A percentile compares a stretch with the other conserved stretches of the same genome.
phyloP scores from a whole-genome alignment of 2,797 vertebrate genomes.

The Craterocephalus amniculus region DNA sequence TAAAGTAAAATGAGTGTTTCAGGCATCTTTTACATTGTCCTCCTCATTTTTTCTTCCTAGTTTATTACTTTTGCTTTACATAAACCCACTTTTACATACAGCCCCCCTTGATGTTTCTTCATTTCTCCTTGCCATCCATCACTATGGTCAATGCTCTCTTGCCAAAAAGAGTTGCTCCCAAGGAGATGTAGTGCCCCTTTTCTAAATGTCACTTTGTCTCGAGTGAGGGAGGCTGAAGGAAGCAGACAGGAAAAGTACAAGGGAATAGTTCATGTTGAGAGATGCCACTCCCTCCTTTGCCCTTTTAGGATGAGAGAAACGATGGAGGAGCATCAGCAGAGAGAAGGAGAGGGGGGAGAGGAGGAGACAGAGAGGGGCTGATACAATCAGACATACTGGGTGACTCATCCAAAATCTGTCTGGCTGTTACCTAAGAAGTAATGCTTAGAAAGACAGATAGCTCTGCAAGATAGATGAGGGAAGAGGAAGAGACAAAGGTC shows the following conservation, averaged over 20 bases:
- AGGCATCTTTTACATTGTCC: background rate
- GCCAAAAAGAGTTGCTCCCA: slow-evolving; percentile 60
- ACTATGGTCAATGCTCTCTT: slow-evolving; percentile 47
- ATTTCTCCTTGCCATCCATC: slow-evolving; percentile 28
- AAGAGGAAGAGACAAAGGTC: slow-evolving; percentile 55
- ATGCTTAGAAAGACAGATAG: slow-evolving; percentile 60
- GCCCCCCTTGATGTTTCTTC: slow-evolving; percentile 33
- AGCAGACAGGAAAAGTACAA: slow-evolving; percentile 43
- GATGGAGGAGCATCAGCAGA: slow-evolving; percentile 29
- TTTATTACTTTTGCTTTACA: slow-evolving; percentile 36
- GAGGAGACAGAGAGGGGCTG: slow-evolving; percentile 36
- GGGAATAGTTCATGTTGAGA: slow-evolving; percentile 60
- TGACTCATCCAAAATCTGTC: slow-evolving; percentile 76
- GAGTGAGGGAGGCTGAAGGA: slow-evolving; percentile 49
- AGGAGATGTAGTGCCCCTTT: slow-evolving; percentile 60
- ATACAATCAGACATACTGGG: slow-evolving; percentile 64
- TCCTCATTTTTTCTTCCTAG: slow-evolving; percentile 13
- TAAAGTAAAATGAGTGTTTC: slow-evolving; percentile 6
- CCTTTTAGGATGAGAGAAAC: slow-evolving; percentile 60
- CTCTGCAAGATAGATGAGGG: slow-evolving; percentile 47
- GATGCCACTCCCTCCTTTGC: slow-evolving; percentile 65
- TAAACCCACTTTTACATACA: slow-evolving; percentile 19
- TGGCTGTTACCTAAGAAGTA: slow-evolving; percentile 61
- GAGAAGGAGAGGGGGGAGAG: slow-evolving; percentile 5
- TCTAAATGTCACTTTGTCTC: slow-evolving; percentile 80